These are phyloP conservation scores for Calonectris borealis DNA, from an alignment of 2,113 vertebrate genomes.

Conservation along the genomic window DNA sequence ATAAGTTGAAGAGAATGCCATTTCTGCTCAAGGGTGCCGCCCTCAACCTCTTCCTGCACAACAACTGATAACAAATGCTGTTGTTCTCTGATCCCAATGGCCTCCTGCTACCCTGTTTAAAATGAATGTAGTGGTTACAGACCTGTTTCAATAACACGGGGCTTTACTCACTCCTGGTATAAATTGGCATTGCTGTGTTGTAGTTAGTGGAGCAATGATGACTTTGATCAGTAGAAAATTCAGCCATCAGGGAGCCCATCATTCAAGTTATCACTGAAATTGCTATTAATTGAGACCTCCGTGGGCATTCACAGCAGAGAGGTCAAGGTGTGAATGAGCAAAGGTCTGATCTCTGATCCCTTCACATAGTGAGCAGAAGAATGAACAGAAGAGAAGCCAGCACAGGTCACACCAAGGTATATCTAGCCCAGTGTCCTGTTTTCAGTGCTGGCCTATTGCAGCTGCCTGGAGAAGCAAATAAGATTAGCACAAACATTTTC, in stretches of 20 bases:
- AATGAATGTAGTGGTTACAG: background rate
- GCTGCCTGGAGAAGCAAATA: background rate
- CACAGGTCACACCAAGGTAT: background rate
- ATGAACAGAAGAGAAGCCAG: background rate
- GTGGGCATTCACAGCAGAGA: background rate
- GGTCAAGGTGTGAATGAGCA: background rate
- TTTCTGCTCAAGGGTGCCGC: background rate
- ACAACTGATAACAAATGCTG: background rate
- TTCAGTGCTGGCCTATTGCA: background rate
- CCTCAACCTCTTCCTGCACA: background rate
- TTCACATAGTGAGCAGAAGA: background rate
- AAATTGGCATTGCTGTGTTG: background rate
- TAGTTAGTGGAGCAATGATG: background rate
- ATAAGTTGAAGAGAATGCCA: background rate
- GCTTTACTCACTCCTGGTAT: background rate
- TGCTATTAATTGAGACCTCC: slow-evolving; percentile 17
- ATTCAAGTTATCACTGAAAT: background rate
- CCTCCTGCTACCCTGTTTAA: background rate
- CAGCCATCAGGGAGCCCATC: background rate
- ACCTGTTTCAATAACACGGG: background rate
- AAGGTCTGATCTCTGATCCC: background rate
- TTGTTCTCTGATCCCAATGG: background rate
- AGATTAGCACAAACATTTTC: background rate
- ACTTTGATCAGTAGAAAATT: slow-evolving; percentile 22
- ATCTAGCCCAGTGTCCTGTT: background rate